Evolutionary conservation across 1,140 invertebrate species (phyloP).

Genomic region (Drosophila yakuba): DNA sequence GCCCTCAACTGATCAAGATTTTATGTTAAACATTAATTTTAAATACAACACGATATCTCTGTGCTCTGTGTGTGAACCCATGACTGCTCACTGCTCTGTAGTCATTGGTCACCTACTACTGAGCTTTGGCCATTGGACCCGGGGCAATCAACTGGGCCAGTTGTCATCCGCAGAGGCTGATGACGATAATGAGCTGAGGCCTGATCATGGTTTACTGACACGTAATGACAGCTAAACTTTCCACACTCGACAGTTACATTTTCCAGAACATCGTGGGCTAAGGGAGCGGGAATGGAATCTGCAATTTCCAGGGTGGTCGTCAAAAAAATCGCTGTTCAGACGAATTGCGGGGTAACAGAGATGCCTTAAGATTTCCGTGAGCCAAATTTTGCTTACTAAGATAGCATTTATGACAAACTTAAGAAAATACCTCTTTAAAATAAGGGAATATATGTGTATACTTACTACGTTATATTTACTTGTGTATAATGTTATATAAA

Average conservation of each 20-base stretch:
- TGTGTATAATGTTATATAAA: no score
- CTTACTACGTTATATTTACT: no score
- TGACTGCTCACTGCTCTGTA: background rate
- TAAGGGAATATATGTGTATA: no score
- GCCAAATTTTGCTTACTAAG: no score
- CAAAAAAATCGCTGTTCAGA: slow-evolving; percentile 24
- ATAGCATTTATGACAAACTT: no score
- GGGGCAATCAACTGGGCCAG: slow-evolving; percentile 38
- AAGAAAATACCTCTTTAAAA: no score
- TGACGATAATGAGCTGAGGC: slow-evolving; percentile 46
- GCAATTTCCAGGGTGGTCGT: slow-evolving; percentile 40
- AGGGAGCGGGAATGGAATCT: background rate
- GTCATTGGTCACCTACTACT: slow-evolving; percentile 6
- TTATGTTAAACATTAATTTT: no score
- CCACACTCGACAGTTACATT: slow-evolving; percentile 65
- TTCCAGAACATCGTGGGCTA: slow-evolving; percentile 1
- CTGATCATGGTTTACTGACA: slow-evolving; percentile 78
- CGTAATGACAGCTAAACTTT: slow-evolving; percentile 80
- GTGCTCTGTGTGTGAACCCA: slow-evolving; percentile 4
- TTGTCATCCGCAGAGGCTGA: slow-evolving; percentile 60
- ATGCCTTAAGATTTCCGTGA: background rate
- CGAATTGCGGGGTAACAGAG: slow-evolving; percentile 1
- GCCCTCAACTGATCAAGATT: background rate
- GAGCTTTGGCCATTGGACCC: slow-evolving; percentile 5
- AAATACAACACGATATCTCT: background rate